Base-by-base conservation (phyloP, 2,888 invertebrate species). In the Caenorhabditis imperialis region DNA sequence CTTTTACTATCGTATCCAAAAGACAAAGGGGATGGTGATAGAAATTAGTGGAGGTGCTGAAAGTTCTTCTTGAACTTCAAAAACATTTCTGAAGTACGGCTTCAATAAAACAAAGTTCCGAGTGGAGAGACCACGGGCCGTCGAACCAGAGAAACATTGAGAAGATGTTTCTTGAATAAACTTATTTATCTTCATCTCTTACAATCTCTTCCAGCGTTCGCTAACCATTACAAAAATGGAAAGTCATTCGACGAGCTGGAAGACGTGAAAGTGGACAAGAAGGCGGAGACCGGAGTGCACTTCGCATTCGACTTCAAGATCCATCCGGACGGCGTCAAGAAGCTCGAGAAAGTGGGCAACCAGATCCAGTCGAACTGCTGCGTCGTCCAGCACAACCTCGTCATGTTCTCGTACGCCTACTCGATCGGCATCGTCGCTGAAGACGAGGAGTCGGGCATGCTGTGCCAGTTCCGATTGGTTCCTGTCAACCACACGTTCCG, bases 241-340 rank as follows among this genome's bases (percentile, higher is more conserved):
- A 67, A 58, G 18, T 75, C 75, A n/a, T 79, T 79, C 30, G 76
- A 77, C 18, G 74, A 73, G 5, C 10, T 71, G 45, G 40, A 44
- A 6, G 53, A 38, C n/a, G 67, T 70, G 20, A 23, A 27, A 10
- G 55, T 57, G 12, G 50, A 69, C 10, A 27, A 42, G 3, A 30
- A 10, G 14, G 20, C 12, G 3, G 69, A 57, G 16, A n/a, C 33
- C 14, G 65, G 60, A 8, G 62, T 79, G 27, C 71, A 55, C 23
- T 79, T 79, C 23, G 53, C 38, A 10, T 44, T 70, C 50, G 50
- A 70, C 48, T 77, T 74, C 38, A 79, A 77, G 45, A n/a, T 79
- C 23, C 79, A 79, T 62, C 53, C 60, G 25, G 75, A 79, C 25
- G 79, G 74, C 30, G 35, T 79, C 18, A 65, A 55, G 37, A 74